Percentiles rank a stretch among this genome's conserved stretches.
Evolutionary conservation across 2,113 vertebrate species (phyloP).

Genomic region (Climacteris rufus): DNA sequence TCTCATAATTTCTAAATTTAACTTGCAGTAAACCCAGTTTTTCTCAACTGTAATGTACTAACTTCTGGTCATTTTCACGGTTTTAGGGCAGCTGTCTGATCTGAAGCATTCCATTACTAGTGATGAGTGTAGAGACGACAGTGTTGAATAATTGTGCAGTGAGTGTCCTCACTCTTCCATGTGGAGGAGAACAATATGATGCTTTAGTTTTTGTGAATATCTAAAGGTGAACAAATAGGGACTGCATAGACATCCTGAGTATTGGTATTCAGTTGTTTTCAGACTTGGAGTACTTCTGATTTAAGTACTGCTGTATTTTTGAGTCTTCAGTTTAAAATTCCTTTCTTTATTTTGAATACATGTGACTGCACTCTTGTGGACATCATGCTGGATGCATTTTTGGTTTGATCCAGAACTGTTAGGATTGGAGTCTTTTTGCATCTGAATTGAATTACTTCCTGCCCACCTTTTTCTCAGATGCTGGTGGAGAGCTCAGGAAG

Average conservation of each 20-base stretch:
- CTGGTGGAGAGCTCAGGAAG: not conserved
- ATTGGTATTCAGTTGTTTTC: not conserved
- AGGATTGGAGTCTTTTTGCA: not conserved
- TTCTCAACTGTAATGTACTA: not conserved
- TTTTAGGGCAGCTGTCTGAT: not conserved
- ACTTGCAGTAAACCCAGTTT: not conserved
- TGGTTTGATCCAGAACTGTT: not conserved
- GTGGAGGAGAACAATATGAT: not conserved
- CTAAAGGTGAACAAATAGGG: not conserved
- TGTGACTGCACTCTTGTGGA: not conserved
- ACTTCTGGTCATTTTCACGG: not conserved
- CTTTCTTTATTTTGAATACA: not conserved
- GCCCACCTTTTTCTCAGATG: conserved; percentile 14
- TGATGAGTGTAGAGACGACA: not conserved
- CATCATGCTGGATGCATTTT: not conserved
- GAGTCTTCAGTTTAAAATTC: not conserved
- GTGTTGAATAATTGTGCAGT: not conserved
- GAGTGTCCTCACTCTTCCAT: not conserved
- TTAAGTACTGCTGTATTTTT: not conserved
- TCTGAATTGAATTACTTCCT: not conserved
- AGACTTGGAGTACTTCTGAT: not conserved
- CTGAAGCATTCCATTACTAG: not conserved
- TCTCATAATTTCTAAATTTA: not conserved
- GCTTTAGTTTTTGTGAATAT: not conserved
- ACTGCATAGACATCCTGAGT: not conserved